These are phyloP conservation scores for Acleris cristana DNA, from an alignment of 2,888 invertebrate genomes.

Conservation along the genomic window DNA sequence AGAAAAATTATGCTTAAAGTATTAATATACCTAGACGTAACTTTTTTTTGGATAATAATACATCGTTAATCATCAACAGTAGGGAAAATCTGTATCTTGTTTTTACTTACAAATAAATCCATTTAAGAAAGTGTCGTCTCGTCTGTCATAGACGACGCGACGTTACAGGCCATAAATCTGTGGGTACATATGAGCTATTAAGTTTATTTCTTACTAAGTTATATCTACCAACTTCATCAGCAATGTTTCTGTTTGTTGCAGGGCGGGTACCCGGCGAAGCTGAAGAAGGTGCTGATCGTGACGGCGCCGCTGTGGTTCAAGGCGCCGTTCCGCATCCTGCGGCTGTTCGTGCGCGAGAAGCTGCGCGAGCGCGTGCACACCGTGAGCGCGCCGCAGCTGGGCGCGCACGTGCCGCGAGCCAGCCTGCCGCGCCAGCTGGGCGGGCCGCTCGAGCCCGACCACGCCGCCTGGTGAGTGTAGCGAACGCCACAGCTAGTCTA, in stretches of 20 bases:
- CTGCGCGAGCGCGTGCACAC: slow-evolving; percentile 97
- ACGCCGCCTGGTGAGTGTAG: slow-evolving; percentile 92
- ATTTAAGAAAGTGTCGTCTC: no score
- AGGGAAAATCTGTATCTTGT: no score
- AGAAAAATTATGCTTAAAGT: no score
- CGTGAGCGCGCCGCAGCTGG: slow-evolving; percentile 94
- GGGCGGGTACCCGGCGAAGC: slow-evolving; percentile 98
- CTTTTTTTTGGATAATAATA: no score
- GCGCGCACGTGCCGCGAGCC: slow-evolving; percentile 94
- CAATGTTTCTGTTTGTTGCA: slow-evolving; percentile 67
- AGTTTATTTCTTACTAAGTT: no score
- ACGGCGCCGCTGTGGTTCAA: slow-evolving; percentile 99
- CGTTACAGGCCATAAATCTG: no score
- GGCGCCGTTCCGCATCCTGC: slow-evolving; percentile 97
- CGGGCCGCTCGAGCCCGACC: slow-evolving; percentile 93
- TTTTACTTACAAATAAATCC: no score
- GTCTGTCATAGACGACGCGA: no score
- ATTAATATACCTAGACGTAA: no score
- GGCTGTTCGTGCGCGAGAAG: slow-evolving; percentile 97
- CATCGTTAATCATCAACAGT: no score
- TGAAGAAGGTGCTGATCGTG: slow-evolving; percentile 98
- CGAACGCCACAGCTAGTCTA: not conserved
- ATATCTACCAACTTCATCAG: no score
- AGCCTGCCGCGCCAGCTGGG: slow-evolving; percentile 95
- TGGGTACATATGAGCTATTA: no score